A percentile compares a stretch with the other conserved stretches of the same genome.
phyloP scores from a whole-genome alignment of 1,140 invertebrate species.

The Macrobrachium nipponense region DNA sequence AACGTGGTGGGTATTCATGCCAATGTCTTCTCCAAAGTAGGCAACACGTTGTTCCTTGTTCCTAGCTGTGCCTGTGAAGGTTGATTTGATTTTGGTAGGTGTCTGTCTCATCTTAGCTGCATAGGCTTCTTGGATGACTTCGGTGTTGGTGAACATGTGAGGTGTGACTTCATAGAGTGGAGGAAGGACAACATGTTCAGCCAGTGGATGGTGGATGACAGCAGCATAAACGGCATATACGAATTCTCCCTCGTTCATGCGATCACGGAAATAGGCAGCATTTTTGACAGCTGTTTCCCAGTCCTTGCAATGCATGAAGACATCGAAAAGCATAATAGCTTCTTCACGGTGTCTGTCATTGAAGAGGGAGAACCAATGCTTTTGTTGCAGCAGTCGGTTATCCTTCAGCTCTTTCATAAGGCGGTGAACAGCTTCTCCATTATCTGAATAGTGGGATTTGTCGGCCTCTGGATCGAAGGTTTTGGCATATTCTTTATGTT shows the following conservation, averaged over 20 bases:
- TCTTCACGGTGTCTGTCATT: slow-evolving; percentile 15
- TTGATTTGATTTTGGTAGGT: slow-evolving; percentile 7
- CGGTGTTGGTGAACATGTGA: slow-evolving; percentile 48
- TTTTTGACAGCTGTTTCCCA: slow-evolving; percentile 22
- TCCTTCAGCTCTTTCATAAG: slow-evolving; percentile 33
- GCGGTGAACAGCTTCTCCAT: slow-evolving; percentile 8
- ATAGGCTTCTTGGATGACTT: slow-evolving; percentile 44
- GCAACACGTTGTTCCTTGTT: slow-evolving; percentile 45
- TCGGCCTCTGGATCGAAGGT: slow-evolving; percentile 18
- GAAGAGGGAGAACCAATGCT: slow-evolving; percentile 32
- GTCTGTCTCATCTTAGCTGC: slow-evolving; percentile 28
- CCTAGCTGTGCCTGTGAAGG: slow-evolving; percentile 24
- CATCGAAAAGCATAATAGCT: slow-evolving; percentile 35
- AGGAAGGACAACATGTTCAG: slow-evolving; percentile 28
- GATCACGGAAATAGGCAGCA: slow-evolving; percentile 39
- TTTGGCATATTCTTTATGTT: not conserved
- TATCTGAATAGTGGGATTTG: slow-evolving; percentile 25
- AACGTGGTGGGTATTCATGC: slow-evolving; percentile 45
- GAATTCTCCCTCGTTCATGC: slow-evolving; percentile 45
- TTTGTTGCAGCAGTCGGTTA: slow-evolving; percentile 8
- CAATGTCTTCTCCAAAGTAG: slow-evolving; percentile 48
- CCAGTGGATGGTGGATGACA: slow-evolving; percentile 17
- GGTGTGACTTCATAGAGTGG: slow-evolving; percentile 51
- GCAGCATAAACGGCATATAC: slow-evolving; percentile 39
- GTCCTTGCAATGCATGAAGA: slow-evolving; percentile 30